Evolutionary conservation across 2,888 invertebrate genomes (phyloP).

Genomic region (Minunthozetes semirufus): DNA sequence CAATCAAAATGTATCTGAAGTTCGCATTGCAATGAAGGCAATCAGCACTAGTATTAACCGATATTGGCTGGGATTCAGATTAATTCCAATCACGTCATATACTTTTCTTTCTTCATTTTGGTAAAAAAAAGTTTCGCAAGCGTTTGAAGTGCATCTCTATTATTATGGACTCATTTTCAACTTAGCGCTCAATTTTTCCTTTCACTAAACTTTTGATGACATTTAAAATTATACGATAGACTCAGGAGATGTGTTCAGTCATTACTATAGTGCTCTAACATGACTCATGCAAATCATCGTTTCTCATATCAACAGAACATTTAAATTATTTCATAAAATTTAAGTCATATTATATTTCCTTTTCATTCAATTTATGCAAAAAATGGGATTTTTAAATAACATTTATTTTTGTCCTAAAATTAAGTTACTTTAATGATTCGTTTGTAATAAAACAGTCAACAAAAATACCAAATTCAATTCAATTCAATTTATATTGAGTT

Average conservation of each 20-base stretch:
- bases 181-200: not conserved
- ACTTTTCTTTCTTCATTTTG: not conserved
- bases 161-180: not conserved
- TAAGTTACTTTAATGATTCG: no score
- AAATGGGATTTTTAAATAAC: no score
- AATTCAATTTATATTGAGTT: no score
- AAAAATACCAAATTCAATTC: no score
- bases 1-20: slow-evolving; percentile 22
- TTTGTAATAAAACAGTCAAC: no score
- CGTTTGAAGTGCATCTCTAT: not conserved
- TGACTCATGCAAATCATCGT: not conserved
- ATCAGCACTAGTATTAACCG: not conserved
- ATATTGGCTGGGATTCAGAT: not conserved
- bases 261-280: no score
- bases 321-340: not conserved
- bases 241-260: no score
- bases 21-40: not conserved
- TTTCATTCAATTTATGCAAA: no score
- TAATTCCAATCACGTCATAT: slow-evolving; percentile 12
- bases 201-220: no score
- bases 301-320: not conserved
- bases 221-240: no score
- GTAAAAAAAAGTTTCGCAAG: not conserved
- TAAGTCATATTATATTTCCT: not conserved
- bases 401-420: no score